phyloP scores from a whole-genome alignment of 2,797 vertebrate genomes.

The Poeciliopsis infans region DNA sequence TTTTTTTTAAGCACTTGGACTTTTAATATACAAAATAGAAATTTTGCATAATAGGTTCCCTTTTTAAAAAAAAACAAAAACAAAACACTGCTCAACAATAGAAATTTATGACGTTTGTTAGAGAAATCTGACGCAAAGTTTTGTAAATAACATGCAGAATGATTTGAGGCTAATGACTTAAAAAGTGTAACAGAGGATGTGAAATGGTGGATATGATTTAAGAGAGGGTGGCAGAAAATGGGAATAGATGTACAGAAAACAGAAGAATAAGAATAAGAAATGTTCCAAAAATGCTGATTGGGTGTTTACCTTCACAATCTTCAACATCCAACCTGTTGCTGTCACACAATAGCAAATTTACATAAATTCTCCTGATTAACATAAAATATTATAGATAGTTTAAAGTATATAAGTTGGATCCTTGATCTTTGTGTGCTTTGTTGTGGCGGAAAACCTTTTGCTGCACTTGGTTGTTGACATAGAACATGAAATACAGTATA shows the following conservation, averaged over 20 bases:
- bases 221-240: conserved; percentile 28
- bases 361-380: conserved; percentile 10
- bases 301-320: conserved; percentile 6
- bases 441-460: conserved; percentile 26
- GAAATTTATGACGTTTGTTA: conserved; percentile 4
- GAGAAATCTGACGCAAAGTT: conserved; percentile 23
- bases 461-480: conserved; percentile 47
- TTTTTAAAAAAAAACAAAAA: no score
- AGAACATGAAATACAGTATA: conserved; percentile 39
- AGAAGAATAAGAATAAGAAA: conserved; percentile 26
- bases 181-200: conserved; percentile 58
- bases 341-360: conserved; percentile 4
- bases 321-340: conserved; percentile 26
- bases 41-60: no score
- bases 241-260: conserved; percentile 16
- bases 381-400: conserved; percentile 27
- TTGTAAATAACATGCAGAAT: conserved; percentile 40
- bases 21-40: no score
- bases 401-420: conserved; percentile 28
- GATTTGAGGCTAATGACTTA: conserved; percentile 24
- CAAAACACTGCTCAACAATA: conserved; percentile 23
- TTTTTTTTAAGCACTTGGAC: no score
- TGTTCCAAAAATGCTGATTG: conserved; percentile 19
- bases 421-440: conserved; percentile 41
- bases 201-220: conserved; percentile 36